These are phyloP conservation scores for Xanthorhoe designata DNA, from an alignment of 2,888 invertebrate species.

Conservation along the genomic window DNA sequence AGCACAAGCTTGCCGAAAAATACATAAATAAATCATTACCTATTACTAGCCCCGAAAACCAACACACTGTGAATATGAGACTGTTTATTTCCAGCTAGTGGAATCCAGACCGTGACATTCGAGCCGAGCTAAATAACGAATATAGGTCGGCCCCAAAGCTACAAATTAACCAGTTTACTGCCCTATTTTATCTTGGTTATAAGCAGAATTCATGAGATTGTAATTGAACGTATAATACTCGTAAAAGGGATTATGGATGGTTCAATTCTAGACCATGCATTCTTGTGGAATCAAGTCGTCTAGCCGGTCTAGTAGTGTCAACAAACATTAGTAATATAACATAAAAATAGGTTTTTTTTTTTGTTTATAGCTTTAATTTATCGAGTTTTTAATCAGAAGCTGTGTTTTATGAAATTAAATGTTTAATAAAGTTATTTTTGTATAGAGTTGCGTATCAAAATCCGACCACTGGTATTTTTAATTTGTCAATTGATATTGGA, in stretches of 20 bases:
- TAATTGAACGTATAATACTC: slow-evolving; percentile 10
- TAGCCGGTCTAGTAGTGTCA: too few relatives aligned
- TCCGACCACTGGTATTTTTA: too few relatives aligned
- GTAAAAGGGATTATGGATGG: neutral
- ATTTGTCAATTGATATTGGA: too few relatives aligned
- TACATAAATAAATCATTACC: neutral
- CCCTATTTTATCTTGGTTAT: slow-evolving; percentile 42
- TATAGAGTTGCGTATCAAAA: too few relatives aligned
- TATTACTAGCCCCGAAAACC: neutral
- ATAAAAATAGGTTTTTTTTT: too few relatives aligned
- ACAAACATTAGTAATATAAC: too few relatives aligned
- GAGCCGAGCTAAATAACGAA: slow-evolving; percentile 48
- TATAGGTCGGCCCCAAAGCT: slow-evolving; percentile 38
- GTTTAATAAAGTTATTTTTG: too few relatives aligned
- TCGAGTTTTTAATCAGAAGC: too few relatives aligned
- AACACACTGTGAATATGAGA: slow-evolving; percentile 1
- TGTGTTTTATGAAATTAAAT: too few relatives aligned
- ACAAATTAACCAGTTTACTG: slow-evolving; percentile 50
- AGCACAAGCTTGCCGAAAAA: too few relatives aligned
- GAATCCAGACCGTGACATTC: slow-evolving; percentile 36
- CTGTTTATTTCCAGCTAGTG: slow-evolving; percentile 8
- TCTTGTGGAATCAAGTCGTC: too few relatives aligned
- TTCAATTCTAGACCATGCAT: neutral
- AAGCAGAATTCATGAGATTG: slow-evolving; percentile 35
- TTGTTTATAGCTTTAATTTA: too few relatives aligned